Percentiles rank a stretch among this genome's conserved stretches.
phyloP scores from a whole-genome alignment of 2,113 vertebrate species.

The human (Homo sapiens) region GRCh38 chr7:49242501-49243000 shows the following conservation, averaged over 20 bases:
- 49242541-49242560: background rate
- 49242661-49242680: background rate
- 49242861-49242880: too few species aligned
- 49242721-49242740: background rate
- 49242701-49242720: background rate
- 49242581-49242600: background rate
- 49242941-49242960: background rate
- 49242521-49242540: background rate
- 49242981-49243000: background rate
- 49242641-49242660: background rate
- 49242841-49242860: fast-evolving
- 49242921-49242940: background rate
- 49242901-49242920: fast-evolving
- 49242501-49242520: background rate
- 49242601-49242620: background rate
- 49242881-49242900: background rate
- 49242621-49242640: too few species aligned
- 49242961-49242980: background rate
- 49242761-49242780: background rate
- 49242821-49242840: background rate
- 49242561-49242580: background rate
- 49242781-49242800: background rate
- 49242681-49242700: background rate
- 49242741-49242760: background rate
- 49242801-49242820: background rate